Evolutionary conservation across 2,113 vertebrate genomes (phyloP).

Genomic region (Xenopus borealis): DNA sequence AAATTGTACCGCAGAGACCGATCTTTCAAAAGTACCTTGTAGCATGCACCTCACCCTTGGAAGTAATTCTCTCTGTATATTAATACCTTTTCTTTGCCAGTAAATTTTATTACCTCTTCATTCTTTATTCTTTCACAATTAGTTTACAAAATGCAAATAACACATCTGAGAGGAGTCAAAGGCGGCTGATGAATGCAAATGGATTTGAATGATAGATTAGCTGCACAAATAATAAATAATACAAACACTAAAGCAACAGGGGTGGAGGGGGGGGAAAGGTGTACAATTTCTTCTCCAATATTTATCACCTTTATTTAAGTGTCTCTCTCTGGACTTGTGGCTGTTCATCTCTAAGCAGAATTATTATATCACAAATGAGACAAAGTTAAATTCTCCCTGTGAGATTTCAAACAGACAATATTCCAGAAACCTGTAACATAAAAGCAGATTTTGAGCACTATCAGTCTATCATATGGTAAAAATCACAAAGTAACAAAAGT

Average conservation of each 20-base stretch:
- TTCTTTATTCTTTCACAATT: slow-evolving; percentile 45
- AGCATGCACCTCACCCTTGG: slow-evolving; percentile 6
- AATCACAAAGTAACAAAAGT: no score
- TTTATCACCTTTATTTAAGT: slow-evolving; percentile 40
- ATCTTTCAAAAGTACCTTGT: background rate
- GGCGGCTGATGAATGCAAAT: slow-evolving; percentile 38
- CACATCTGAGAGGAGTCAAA: slow-evolving; percentile 27
- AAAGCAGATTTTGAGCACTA: background rate
- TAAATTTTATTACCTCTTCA: slow-evolving; percentile 44
- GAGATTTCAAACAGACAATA: background rate
- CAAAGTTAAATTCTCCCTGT: background rate
- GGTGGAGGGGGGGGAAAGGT: background rate
- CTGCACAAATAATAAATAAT: slow-evolving; percentile 24
- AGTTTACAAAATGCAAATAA: slow-evolving; percentile 46
- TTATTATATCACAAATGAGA: slow-evolving; percentile 28
- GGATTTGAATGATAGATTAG: slow-evolving; percentile 40
- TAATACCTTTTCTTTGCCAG: slow-evolving; percentile 32
- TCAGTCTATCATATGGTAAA: background rate
- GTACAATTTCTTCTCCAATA: slow-evolving; percentile 17
- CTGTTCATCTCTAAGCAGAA: slow-evolving; percentile 33
- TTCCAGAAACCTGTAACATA: slow-evolving; percentile 9
- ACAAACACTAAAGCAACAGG: background rate
- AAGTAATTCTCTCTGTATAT: slow-evolving; percentile 39
- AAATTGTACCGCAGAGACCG: background rate
- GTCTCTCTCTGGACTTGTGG: slow-evolving; percentile 29